Evolutionary conservation across 2,113 vertebrate genomes (phyloP).

Genomic region (Xiphophorus maculatus): DNA sequence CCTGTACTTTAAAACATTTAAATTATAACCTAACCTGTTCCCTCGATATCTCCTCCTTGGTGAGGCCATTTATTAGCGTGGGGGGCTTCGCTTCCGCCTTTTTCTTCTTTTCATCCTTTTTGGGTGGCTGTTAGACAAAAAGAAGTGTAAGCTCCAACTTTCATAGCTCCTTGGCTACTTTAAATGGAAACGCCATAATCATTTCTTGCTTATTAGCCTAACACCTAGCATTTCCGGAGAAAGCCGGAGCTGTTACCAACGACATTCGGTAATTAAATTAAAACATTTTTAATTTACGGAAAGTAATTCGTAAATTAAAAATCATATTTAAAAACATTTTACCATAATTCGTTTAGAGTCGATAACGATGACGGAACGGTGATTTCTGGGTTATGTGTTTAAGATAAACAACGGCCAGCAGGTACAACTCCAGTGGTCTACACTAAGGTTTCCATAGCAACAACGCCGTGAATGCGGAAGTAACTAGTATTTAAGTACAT

Average conservation of each 20-base stretch:
- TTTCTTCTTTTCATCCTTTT: slow-evolving; percentile 75
- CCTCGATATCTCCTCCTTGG: slow-evolving; percentile 85
- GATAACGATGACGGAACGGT: neutral
- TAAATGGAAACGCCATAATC: neutral
- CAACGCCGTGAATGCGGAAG: neutral
- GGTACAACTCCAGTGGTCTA: neutral
- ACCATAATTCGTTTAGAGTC: neutral
- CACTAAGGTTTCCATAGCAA: slow-evolving; percentile 15
- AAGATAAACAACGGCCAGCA: neutral
- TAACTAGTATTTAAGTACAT: no score
- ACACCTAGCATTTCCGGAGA: neutral
- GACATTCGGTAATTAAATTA: neutral
- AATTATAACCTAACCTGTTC: slow-evolving; percentile 83
- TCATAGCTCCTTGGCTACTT: neutral
- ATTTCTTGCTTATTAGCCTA: neutral
- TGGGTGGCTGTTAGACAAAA: slow-evolving; percentile 82
- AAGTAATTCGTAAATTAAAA: neutral
- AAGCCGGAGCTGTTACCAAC: neutral
- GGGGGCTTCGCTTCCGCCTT: slow-evolving; percentile 71
- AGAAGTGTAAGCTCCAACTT: neutral
- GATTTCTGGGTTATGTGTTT: neutral
- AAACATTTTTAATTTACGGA: no score
- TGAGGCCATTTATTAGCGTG: slow-evolving; percentile 77
- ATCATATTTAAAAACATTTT: neutral
- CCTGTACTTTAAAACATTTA: neutral